Percentiles rank a stretch among this genome's conserved stretches.
Evolutionary conservation across 2,888 invertebrate species (phyloP).

Genomic region (Ophion ellenae): DNA sequence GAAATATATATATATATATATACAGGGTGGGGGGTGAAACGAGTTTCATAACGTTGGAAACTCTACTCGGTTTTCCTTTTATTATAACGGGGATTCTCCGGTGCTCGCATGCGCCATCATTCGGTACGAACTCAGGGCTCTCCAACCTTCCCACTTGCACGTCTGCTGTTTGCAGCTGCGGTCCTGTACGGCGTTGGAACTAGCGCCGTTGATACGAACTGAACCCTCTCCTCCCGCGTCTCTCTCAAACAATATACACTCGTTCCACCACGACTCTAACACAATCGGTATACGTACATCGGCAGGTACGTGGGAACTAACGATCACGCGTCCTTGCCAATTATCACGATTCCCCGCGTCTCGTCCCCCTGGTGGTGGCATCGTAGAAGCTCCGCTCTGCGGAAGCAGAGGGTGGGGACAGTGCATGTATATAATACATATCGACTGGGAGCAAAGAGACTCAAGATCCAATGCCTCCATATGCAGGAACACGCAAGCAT

Average conservation of each 20-base stretch:
- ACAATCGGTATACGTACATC: slow-evolving; percentile 65
- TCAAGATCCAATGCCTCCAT: neutral
- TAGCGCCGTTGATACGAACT: slow-evolving; percentile 7
- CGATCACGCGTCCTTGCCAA: slow-evolving; percentile 65
- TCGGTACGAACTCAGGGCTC: slow-evolving; percentile 23
- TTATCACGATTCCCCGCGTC: slow-evolving; percentile 60
- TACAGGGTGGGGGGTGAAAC: slow-evolving; percentile 49
- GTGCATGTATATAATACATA: slow-evolving; percentile 4
- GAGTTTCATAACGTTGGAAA: slow-evolving; percentile 41
- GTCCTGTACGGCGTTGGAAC: slow-evolving; percentile 50
- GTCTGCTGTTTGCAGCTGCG: slow-evolving; percentile 36
- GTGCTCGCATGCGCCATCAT: slow-evolving; percentile 10
- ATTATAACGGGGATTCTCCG: slow-evolving; percentile 48
- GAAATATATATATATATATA: neutral
- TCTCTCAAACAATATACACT: slow-evolving; percentile 53
- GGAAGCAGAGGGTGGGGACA: neutral
- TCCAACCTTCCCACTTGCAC: neutral
- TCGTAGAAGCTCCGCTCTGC: slow-evolving; percentile 31
- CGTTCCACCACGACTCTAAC: slow-evolving; percentile 28
- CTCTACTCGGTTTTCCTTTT: slow-evolving; percentile 52
- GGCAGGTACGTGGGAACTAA: slow-evolving; percentile 61
- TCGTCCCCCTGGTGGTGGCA: slow-evolving; percentile 33
- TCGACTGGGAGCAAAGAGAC: neutral
- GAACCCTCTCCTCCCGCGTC: slow-evolving; percentile 16
- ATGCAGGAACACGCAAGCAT: neutral